Evolutionary conservation across 1,140 invertebrate genomes (phyloP).

Genomic region (Zeugodacus cucurbitae): DNA sequence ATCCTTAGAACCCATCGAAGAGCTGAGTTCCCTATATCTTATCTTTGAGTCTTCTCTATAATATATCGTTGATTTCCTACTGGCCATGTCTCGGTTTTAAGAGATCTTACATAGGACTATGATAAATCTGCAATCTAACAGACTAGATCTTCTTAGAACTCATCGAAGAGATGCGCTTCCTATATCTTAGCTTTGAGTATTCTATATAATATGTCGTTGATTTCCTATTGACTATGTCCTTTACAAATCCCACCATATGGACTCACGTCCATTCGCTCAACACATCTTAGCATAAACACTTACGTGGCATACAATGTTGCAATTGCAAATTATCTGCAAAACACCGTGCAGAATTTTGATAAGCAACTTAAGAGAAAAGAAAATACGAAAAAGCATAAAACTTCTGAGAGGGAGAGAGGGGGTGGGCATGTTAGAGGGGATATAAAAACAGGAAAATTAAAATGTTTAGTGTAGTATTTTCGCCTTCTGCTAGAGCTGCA

Average conservation of each 20-base stretch:
- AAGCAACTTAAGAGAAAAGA: not conserved
- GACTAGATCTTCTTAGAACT: too few species aligned
- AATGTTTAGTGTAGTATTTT: not conserved
- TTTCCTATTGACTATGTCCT: not conserved
- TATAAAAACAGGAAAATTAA: not conserved
- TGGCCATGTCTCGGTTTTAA: too few species aligned
- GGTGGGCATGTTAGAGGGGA: not conserved
- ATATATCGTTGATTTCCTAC: too few species aligned
- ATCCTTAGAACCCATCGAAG: too few species aligned
- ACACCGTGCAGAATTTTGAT: not conserved
- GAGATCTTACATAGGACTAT: too few species aligned
- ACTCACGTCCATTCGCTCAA: not conserved
- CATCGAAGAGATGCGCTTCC: too few species aligned
- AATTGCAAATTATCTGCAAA: conserved; percentile 14
- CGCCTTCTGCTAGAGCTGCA: not conserved
- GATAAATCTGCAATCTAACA: too few species aligned
- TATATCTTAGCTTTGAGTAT: too few species aligned
- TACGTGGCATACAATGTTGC: not conserved
- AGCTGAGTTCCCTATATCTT: too few species aligned
- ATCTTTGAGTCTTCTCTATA: too few species aligned
- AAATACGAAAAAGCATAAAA: not conserved
- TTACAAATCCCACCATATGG: not conserved
- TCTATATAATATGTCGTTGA: too few species aligned
- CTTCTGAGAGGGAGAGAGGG: not conserved
- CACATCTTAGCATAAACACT: not conserved